Conservation (phyloP, 2,888 invertebrate genomes). For the Habrosyne pyritoides region DNA sequence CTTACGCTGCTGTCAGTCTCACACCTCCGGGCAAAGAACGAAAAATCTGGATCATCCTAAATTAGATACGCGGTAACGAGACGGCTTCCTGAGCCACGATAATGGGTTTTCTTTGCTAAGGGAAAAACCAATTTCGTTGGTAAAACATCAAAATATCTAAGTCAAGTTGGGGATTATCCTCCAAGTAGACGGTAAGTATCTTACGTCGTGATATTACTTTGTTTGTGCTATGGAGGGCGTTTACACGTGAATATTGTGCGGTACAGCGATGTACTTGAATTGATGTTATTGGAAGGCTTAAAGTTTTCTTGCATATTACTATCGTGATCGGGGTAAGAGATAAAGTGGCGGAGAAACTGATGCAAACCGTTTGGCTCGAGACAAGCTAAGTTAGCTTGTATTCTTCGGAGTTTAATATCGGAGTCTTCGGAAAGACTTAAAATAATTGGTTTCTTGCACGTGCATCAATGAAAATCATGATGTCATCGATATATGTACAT, state of each 20-base stretch:
- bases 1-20: constrained; percentile 59
- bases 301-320: constrained; percentile 4
- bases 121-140: constrained; percentile 70
- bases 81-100: constrained; percentile 53
- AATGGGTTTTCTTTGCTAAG: constrained; percentile 69
- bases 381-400: neutral
- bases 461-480: neutral
- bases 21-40: constrained; percentile 55
- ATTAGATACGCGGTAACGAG: constrained; percentile 70
- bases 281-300: neutral
- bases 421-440: neutral
- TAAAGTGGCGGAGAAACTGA: constrained; percentile 15
- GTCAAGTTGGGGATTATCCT: constrained; percentile 68
- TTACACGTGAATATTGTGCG: constrained; percentile 25
- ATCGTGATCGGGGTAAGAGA: neutral
- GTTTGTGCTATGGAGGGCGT: constrained; percentile 37
- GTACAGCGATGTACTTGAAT: constrained; percentile 4
- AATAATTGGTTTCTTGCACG: neutral
- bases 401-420: neutral
- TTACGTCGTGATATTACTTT: constrained; percentile 60
- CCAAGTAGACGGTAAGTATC: constrained; percentile 59
- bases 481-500: neutral
- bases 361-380: constrained; percentile 1
- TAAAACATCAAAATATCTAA: constrained; percentile 74
- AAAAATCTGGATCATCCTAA: constrained; percentile 70